Evolutionary conservation across 92 coral and sea anemone genomes (phyloP).

Genomic region (Siderastrea siderea): DNA sequence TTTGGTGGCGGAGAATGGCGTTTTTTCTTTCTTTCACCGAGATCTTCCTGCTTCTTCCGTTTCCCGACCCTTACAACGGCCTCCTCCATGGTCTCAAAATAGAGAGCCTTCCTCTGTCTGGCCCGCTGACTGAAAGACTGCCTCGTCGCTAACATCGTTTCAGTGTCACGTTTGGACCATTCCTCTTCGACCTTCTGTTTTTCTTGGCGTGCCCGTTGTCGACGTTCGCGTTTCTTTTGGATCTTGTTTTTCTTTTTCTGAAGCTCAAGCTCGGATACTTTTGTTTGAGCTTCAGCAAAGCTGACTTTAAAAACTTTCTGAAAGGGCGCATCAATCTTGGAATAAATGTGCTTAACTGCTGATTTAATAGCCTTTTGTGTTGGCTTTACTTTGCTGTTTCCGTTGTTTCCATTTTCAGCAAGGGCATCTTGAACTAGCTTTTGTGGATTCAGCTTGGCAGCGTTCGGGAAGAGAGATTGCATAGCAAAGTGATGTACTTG

Average conservation of each 20-base stretch:
- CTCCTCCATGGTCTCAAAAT: too few relatives aligned
- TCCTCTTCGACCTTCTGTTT: not conserved
- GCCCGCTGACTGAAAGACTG: not conserved
- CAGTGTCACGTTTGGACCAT: not conserved
- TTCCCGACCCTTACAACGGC: slow-evolving; percentile 1
- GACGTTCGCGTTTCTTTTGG: not conserved
- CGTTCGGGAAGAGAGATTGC: slow-evolving; percentile 4
- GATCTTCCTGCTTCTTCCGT: slow-evolving; percentile 19
- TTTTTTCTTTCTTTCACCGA: slow-evolving; percentile 11
- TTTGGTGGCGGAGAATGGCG: slow-evolving; percentile 24
- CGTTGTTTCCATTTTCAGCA: not conserved
- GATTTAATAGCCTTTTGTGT: too few relatives aligned
- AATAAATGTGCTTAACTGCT: too few relatives aligned
- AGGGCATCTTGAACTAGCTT: not conserved
- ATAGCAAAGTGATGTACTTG: slow-evolving; percentile 22
- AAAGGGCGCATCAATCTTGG: not conserved
- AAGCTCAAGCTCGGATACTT: slow-evolving; percentile 26
- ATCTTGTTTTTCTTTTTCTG: slow-evolving; percentile 20
- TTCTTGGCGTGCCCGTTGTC: slow-evolving; percentile 7
- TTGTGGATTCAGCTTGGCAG: too few relatives aligned
- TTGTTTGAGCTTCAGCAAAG: slow-evolving; percentile 57
- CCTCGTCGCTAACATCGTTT: slow-evolving; percentile 3
- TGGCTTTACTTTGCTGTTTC: too few relatives aligned
- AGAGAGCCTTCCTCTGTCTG: too few relatives aligned
- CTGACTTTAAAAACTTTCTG: slow-evolving; percentile 40